A percentile compares a stretch with the other conserved stretches of the same genome.
Evolutionary conservation across 2,113 vertebrate genomes (phyloP).

Genomic region (Excalfactoria chinensis): DNA sequence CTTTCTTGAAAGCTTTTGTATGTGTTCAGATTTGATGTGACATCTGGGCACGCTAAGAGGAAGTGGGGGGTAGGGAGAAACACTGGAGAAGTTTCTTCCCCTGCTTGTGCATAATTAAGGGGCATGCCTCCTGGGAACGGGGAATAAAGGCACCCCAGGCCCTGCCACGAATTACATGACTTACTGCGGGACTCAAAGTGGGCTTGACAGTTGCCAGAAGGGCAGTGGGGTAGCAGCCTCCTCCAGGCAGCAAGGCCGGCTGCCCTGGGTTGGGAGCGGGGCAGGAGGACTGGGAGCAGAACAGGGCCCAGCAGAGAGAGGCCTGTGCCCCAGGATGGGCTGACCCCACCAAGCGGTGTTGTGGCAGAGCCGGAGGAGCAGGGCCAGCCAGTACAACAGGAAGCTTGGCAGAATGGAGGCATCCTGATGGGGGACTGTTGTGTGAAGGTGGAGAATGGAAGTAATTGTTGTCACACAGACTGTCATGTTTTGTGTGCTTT

Average conservation of each 20-base stretch:
- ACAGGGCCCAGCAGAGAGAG: neutral
- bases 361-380: neutral
- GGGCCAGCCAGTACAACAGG: too few relatives aligned
- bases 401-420: constrained; percentile 69
- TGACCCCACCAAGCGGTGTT: too few relatives aligned
- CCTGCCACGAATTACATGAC: constrained; percentile 73
- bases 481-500: neutral
- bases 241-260: constrained; percentile 22
- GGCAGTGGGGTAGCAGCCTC: constrained; percentile 61
- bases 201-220: constrained; percentile 79
- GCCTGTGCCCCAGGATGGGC: neutral
- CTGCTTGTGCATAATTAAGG: constrained; percentile 64
- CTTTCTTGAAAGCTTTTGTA: constrained; percentile 60
- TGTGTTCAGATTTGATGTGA: constrained; percentile 66
- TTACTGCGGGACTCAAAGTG: constrained; percentile 76
- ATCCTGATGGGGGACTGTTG: constrained; percentile 70
- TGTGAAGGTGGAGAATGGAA: constrained; percentile 55
- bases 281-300: neutral
- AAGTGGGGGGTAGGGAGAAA: constrained; percentile 52
- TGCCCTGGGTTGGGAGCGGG: neutral
- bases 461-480: constrained; percentile 36
- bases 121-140: constrained; percentile 67
- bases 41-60: constrained; percentile 58
- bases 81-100: constrained; percentile 49
- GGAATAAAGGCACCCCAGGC: constrained; percentile 75